Percentiles rank a stretch among this genome's conserved stretches.
Evolutionary conservation across 2,113 vertebrate species (phyloP).

Genomic region (Pachyramphus minor): DNA sequence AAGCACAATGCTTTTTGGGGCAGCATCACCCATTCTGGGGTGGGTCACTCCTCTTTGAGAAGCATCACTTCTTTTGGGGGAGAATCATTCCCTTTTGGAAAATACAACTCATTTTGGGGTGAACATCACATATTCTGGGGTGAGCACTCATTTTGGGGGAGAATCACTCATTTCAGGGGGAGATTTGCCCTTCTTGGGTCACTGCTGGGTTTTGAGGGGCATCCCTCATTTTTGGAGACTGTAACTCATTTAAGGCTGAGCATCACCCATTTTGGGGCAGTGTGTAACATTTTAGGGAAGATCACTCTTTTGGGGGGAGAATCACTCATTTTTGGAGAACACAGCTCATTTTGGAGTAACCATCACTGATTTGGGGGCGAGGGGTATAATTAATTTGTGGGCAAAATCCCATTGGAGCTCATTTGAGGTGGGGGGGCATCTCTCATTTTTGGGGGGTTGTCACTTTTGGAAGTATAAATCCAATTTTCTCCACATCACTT

Average conservation of each 20-base stretch:
- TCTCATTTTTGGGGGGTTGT: neutral
- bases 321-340: neutral
- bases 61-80: neutral
- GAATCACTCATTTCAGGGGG: neutral
- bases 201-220: neutral
- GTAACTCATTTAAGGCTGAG: neutral
- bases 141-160: neutral
- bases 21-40: neutral
- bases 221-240: neutral
- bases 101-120: neutral
- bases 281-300: neutral
- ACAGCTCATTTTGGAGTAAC: neutral
- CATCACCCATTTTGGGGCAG: neutral
- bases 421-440: too few relatives aligned
- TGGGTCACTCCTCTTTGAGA: neutral
- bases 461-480: neutral
- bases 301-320: neutral
- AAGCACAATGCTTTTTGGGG: neutral
- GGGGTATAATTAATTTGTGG: neutral
- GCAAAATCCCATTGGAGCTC: neutral
- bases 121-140: neutral
- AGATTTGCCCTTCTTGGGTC: neutral
- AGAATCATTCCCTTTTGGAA: neutral
- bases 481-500: neutral
- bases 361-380: neutral